Evolutionary conservation across 2,888 invertebrate genomes (phyloP), one percentile per base, ranked within the genome.

Genomic region (Cheilosia urbana): DNA sequence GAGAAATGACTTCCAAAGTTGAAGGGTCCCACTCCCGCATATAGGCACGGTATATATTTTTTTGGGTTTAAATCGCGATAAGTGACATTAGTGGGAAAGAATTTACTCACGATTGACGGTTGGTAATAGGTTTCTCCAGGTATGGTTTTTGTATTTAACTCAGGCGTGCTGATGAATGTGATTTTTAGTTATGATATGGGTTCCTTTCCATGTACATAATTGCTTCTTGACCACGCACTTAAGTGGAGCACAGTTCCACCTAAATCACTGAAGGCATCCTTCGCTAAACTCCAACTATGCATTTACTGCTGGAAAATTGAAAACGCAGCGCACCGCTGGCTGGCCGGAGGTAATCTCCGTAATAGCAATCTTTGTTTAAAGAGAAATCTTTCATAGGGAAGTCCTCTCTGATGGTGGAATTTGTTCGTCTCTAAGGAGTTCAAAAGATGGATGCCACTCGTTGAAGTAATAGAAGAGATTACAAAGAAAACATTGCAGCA

Each of bases 371-470:
- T 40, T 77, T 72, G 30, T 47, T 55, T 60, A 63, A 76, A 47
- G 60, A 66, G 63, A 71, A 78, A 47, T 47, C 19, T 17, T 47
- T 17, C 15, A 55, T 7, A 40, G 42, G 19, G 42, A 27, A 60
- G 72, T 47, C 65, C 60, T 55, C 34, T 19, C 19, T 27, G 17
- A 9, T 45, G 53, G 47, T 57, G 40, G 27, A 71, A 71, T 47
- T 15, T 37, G 30, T 17, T 27, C 27, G 27, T 79, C 78, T 58
- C 78, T 42, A 58, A 51, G 76, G 73, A 78, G 72, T 57, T 63
- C 34, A 15, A 63, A 78, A 78, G 83, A 83, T 78, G 78, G 78
- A 83, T 83, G 83, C 69, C 78, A 78, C 72, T 83, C 73, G 63
- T 84, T 71, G 60, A 75, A 65, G 58, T 84, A 80, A 84, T 71